Evolutionary conservation across 2,888 invertebrate genomes (phyloP).

Genomic region (Globia sparganii): DNA sequence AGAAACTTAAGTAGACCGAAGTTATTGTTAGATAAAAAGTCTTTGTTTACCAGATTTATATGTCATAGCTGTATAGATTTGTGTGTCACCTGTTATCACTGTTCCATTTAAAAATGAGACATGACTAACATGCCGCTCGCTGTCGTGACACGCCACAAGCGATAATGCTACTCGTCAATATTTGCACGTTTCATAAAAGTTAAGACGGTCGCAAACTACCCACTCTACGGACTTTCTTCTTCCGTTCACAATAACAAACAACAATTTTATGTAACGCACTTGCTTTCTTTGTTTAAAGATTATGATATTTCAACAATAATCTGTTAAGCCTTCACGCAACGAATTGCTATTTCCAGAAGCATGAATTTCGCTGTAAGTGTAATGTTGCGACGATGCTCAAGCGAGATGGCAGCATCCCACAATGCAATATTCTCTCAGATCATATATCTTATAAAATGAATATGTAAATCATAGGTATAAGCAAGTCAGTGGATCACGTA

Average conservation of each 20-base stretch:
- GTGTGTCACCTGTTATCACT: slow-evolving; percentile 60
- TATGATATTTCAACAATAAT: slow-evolving; percentile 45
- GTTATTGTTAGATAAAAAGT: slow-evolving; percentile 30
- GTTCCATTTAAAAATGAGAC: slow-evolving; percentile 59
- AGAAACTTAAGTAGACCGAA: slow-evolving; percentile 15
- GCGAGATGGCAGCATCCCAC: slow-evolving; percentile 53
- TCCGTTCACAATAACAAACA: slow-evolving; percentile 22
- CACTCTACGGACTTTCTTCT: slow-evolving; percentile 43
- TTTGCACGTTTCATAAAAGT: slow-evolving; percentile 73
- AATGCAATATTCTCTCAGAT: slow-evolving; percentile 57
- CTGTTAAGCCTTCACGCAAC: slow-evolving; percentile 33
- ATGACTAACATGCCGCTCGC: slow-evolving; percentile 57
- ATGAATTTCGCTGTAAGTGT: slow-evolving; percentile 50
- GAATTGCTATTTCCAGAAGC: slow-evolving; percentile 43
- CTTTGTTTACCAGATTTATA: slow-evolving; percentile 34
- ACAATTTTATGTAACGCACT: slow-evolving; percentile 52
- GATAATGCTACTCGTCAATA: slow-evolving; percentile 76
- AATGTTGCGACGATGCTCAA: slow-evolving; percentile 50
- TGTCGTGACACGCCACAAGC: slow-evolving; percentile 59
- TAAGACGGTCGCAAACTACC: slow-evolving; percentile 59
- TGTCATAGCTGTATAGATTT: slow-evolving; percentile 46
- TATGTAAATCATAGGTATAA: slow-evolving; percentile 64
- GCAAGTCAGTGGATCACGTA: slow-evolving; percentile 67
- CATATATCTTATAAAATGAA: slow-evolving; percentile 59
- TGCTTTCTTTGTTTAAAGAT: slow-evolving; percentile 59